Evolutionary conservation across 2,113 vertebrate genomes (phyloP), one percentile per base, ranked within the genome.

Genomic region (Tichodroma muraria): DNA sequence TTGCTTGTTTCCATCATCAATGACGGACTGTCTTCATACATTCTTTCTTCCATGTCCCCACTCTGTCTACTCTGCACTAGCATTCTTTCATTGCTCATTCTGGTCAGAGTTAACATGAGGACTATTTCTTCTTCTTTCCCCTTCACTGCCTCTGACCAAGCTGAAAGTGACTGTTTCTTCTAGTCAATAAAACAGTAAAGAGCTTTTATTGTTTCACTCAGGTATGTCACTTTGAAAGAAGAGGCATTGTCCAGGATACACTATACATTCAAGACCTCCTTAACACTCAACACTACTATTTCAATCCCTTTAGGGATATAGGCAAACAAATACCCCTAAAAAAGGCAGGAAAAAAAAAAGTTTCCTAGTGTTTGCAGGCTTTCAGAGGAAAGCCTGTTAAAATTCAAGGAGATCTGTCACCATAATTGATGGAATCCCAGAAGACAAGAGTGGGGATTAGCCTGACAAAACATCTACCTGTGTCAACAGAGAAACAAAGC

Each of bases 401-500:
- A 90, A 95, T 90, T 89, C 77, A 84, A 77, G 65, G 78, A 16
- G 88, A 89, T 81, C 11, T 63, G 86, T 94, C 72, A 88, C 25
- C 50, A 76, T 37, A 77, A 94, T 76, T 69, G 54, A 88, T 15
- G 80, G 80, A 89, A 97, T 92, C 59, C 80, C 53, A 80, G 40
- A 72, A 88, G 65, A 93, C 11, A 77, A 87, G 71, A 88, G 60
- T 9, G n/a, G 12, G 25, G 61, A 91, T 90, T 90, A 94, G 52
- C 45, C 61, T 92, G 90, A 95, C 63, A 88, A 96, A 96, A 95
- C 79, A 87, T 54, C 65, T 81, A 57, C 80, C 44, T 56, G 18
- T 54, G 37, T 81, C 89, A 90, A 93, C 71, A 68, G 73, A 9
- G 65, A 93, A 97, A 95, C 42, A 79, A 88, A 86, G 31, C 80